Base-by-base conservation (phyloP, 2,797 vertebrate genomes). In the Artibeus jamaicensis region DNA sequence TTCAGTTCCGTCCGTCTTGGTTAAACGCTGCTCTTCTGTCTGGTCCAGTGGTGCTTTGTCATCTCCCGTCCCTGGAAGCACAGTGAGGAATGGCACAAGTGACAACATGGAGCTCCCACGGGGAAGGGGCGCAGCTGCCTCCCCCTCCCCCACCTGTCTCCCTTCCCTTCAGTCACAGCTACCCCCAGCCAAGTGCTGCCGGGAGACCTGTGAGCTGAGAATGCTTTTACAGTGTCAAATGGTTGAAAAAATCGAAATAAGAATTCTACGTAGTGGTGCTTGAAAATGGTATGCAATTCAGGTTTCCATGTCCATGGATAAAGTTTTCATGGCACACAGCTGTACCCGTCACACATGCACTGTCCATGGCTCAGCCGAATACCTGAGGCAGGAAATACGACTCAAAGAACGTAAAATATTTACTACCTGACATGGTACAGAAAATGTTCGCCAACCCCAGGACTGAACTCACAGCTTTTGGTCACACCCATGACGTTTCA, bases 61-160 rank as follows among this genome's bases (percentile, higher is more conserved):
- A 0, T 10, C 85, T 44, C 32, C 0, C 15, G 21, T 81, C 65
- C 21, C 1, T 0, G 76, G 48, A 29, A 3, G 0, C 9, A 6
- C 7, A 8, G 2, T 19, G 6, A 50, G 53, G 46, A 32, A 19
- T 0, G 2, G 4, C 2, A 16, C 21, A 34, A 2, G 50, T 7
- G 26, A 8, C 24, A 1, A 1, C 0, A 0, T 0, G 21, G 32
- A 11, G 4, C 62, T 5, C 48, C 2, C n/a, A 12, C 34, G 3
- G 0, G 0, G 78, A 26, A 22, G 5, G 0, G 4, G 68, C 4
- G 15, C 24, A 3, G 9, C 78, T 22, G 32, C 24, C 15, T 29
- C 32, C 34, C 32, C 53, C 11, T 2, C 2, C 24, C 65, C 24
- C 46, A 6, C 18, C 9, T 16, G 16, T 0, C 32, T n/a, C 53